Base-by-base conservation (phyloP, 2,113 vertebrate species). In the Piprites chloris region DNA sequence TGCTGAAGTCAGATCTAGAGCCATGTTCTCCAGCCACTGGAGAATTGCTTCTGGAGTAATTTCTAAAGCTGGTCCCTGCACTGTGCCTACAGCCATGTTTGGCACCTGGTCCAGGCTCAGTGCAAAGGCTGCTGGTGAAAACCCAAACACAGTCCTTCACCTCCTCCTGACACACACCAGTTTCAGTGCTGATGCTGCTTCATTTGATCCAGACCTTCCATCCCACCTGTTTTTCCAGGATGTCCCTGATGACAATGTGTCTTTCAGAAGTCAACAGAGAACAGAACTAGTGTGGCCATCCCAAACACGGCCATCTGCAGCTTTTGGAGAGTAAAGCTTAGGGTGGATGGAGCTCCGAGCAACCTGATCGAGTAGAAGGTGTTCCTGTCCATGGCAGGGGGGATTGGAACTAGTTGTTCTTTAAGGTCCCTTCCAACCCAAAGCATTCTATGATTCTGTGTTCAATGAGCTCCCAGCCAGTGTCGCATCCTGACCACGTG, bases 141-240 rank as follows among this genome's bases (percentile, higher is more conserved):
- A 49, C 37, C 39, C 49, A 59, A 9, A 17, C 37, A 47, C 72
- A 18, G 15, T 35, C 63, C 63, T 76, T 76, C 21, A 39, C n/a
- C 32, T 20, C 12, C 65, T 85, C 32, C 58, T 63, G 39, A 41
- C 47, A 18, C 2, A 3, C 39, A 44, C 33, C 1, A 0, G 0
- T 53, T 76, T 35, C 62, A 52, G 52, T 68, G 32, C 46, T 69
- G 44, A 50, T 1, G 0, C 55, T 82, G 49, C 65, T 74, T 68
- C 1, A 0, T 55, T 46, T 65, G 50, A 8, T 59, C n/a, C 63
- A 80, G 58, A 6, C 44, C 63, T 76, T 85, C 79, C 44, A 76
- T 74, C 65, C 65, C 35, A 46, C 20, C 12, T 12, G 13, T 28
- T 69, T 78, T 61, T 22, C 35, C 37, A 52, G 56, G 50, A 32